These are phyloP conservation scores for Xestia ashworthii DNA, from an alignment of 2,888 invertebrate species.

Conservation along the genomic window DNA sequence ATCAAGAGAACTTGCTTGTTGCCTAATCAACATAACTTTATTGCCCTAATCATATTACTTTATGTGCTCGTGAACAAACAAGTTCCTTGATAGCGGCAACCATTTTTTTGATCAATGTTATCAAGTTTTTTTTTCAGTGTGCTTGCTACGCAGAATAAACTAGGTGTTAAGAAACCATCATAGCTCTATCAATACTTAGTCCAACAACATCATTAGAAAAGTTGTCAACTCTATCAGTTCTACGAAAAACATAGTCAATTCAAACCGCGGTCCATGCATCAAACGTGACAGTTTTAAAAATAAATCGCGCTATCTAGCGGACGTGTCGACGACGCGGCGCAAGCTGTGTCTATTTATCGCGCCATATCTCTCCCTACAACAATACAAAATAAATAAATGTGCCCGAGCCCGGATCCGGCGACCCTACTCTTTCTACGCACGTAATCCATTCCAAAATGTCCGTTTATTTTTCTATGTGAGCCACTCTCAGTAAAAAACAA, in stretches of 20 bases:
- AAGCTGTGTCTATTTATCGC: conserved; percentile 88
- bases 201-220: conserved; percentile 24
- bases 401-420: conserved; percentile 84
- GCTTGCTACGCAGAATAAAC: background rate
- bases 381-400: conserved; percentile 87
- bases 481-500: conserved; percentile 83
- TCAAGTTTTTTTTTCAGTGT: too few species aligned
- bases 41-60: too few species aligned
- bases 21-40: too few species aligned
- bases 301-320: conserved; percentile 68
- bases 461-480: conserved; percentile 89
- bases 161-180: background rate
- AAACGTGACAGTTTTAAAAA: conserved; percentile 75
- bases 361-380: conserved; percentile 85
- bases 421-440: conserved; percentile 83
- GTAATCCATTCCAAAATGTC: conserved; percentile 88
- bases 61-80: too few species aligned
- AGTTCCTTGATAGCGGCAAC: too few species aligned
- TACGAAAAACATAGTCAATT: conserved; percentile 44
- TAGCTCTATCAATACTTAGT: background rate
- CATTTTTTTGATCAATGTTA: too few species aligned
- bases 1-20: too few species aligned
- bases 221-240: conserved; percentile 29
- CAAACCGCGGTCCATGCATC: conserved; percentile 59
- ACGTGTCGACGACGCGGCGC: conserved; percentile 75